Evolutionary conservation across 2,888 invertebrate species (phyloP).

Genomic region (Mesorhabditis belari): DNA sequence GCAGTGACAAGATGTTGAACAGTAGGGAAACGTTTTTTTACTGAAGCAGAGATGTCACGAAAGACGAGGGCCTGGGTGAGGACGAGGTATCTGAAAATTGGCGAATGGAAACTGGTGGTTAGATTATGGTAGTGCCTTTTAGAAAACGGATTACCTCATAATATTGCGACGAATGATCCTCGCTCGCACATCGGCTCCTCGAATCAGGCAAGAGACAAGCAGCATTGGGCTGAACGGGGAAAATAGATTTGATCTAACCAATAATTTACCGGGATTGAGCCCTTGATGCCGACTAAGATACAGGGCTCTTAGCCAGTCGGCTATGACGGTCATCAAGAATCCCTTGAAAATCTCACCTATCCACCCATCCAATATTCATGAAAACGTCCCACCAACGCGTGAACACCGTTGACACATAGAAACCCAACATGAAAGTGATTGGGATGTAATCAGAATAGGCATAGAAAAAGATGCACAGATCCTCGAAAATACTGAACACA

Average conservation of each 20-base stretch:
- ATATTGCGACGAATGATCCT: conserved; percentile 40
- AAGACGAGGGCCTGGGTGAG: conserved; percentile 37
- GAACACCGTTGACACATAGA: conserved; percentile 49
- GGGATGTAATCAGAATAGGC: conserved; percentile 47
- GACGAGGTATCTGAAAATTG: conserved; percentile 39
- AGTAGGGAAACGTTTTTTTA: conserved; percentile 47
- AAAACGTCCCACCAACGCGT: conserved; percentile 40
- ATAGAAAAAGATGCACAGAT: conserved; percentile 43
- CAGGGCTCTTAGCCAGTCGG: too few species aligned
- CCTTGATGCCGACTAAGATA: too few species aligned
- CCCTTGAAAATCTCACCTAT: conserved; percentile 28
- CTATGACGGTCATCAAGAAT: too few species aligned
- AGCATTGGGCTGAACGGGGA: conserved; percentile 35
- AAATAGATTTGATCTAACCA: too few species aligned
- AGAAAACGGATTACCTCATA: conserved; percentile 7
- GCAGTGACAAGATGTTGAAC: conserved; percentile 46
- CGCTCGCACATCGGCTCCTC: conserved; percentile 32
- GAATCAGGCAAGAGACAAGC: conserved; percentile 35
- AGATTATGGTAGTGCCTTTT: too few species aligned
- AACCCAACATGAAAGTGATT: conserved; percentile 48
- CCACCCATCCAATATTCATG: conserved; percentile 50
- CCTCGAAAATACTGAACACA: conserved; percentile 35
- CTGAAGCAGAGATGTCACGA: conserved; percentile 43
- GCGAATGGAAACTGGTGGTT: too few species aligned
- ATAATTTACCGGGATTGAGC: too few species aligned